Conservation (phyloP, 1,140 invertebrate species). For the Ganaspis sp. region DNA sequence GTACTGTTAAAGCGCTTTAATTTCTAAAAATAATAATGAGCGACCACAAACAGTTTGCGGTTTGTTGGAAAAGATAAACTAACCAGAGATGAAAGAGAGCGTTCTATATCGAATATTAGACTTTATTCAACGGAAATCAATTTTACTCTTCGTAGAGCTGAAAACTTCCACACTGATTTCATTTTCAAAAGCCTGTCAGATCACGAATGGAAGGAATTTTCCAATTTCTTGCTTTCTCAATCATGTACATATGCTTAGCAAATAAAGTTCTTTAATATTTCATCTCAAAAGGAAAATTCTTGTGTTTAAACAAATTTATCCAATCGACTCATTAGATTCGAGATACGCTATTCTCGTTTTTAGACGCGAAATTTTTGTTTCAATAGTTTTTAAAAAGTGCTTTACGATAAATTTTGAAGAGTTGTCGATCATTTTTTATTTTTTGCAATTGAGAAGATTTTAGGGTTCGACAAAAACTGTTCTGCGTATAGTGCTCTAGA, state of each 20-base stretch:
- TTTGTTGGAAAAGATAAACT: constrained; percentile 12
- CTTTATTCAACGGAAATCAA: constrained; percentile 27
- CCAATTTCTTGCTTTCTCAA: constrained; percentile 26
- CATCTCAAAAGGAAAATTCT: not conserved
- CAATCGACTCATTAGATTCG: not conserved
- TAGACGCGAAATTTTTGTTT: too few relatives aligned
- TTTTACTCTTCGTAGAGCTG: constrained; percentile 28
- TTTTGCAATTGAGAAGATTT: too few relatives aligned
- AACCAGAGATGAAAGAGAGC: constrained; percentile 21
- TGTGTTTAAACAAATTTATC: not conserved
- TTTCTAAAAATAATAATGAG: constrained; percentile 3
- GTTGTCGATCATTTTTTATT: too few relatives aligned
- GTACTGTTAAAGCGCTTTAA: not conserved
- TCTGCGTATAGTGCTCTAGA: too few relatives aligned
- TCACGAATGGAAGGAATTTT: constrained; percentile 17
- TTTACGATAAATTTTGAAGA: too few relatives aligned
- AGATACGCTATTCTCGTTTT: not conserved
- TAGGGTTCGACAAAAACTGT: too few relatives aligned
- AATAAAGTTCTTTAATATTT: constrained; percentile 21
- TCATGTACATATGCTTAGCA: constrained; percentile 24
- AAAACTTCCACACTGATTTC: constrained; percentile 29
- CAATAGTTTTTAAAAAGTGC: too few relatives aligned
- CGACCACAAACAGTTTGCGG: not conserved
- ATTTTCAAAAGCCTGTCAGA: constrained; percentile 29
- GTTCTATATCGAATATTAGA: constrained; percentile 19